phyloP scores from a whole-genome alignment of 1,140 invertebrate genomes.

The Zaprionus ghesquierei region DNA sequence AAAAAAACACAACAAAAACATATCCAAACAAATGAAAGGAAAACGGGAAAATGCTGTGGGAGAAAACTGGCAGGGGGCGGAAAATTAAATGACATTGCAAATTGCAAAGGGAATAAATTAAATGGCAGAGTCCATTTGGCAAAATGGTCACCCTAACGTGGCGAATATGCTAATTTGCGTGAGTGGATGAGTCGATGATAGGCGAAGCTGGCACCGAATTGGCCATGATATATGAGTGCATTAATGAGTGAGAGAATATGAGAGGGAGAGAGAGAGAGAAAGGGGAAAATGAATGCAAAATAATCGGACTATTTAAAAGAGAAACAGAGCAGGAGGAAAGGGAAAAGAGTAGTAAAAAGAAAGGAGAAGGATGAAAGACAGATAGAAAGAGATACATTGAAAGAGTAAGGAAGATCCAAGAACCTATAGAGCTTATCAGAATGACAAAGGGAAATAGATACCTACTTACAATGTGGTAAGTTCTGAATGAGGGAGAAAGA shows the following conservation, averaged over 20 bases:
- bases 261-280: background rate
- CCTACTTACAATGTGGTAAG: background rate
- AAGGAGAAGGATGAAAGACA: background rate
- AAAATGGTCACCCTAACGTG: constrained; percentile 43
- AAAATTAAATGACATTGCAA: constrained; percentile 75
- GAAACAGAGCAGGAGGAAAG: background rate
- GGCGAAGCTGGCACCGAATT: constrained; percentile 44
- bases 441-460: background rate
- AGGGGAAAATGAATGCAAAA: no score
- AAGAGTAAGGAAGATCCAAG: no score
- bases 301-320: no score
- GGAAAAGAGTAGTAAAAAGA: background rate
- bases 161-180: constrained; percentile 57
- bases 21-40: constrained; percentile 22
- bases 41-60: constrained; percentile 5
- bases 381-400: no score
- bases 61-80: background rate
- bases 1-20: background rate
- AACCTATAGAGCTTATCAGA: background rate
- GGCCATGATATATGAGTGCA: constrained; percentile 6
- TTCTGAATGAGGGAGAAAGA: background rate
- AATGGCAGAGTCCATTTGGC: constrained; percentile 67
- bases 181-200: constrained; percentile 33
- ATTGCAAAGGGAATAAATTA: constrained; percentile 76
- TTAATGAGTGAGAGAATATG: background rate